These are phyloP conservation scores for Oryzaephilus surinamensis DNA, from an alignment of 1,140 invertebrate genomes.

Conservation along the genomic window DNA sequence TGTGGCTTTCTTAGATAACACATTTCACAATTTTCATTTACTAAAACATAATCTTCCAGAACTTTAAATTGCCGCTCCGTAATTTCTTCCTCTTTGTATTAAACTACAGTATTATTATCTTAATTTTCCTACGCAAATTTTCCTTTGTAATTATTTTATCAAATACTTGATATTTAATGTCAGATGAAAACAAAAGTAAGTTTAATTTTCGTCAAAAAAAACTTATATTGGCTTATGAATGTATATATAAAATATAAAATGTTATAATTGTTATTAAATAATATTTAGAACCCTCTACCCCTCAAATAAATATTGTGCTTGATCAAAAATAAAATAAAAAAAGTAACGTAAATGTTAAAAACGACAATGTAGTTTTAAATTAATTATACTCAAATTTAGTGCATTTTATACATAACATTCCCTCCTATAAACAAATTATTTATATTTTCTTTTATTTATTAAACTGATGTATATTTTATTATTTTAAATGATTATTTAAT, in stretches of 20 bases:
- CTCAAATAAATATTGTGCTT: slow-evolving; percentile 17
- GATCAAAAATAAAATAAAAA: slow-evolving; percentile 3
- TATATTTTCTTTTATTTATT: slow-evolving; percentile 8
- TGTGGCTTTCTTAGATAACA: too few relatives aligned
- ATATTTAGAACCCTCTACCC: slow-evolving; percentile 8
- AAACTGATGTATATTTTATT: slow-evolving; percentile 6
- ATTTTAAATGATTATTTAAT: slow-evolving; percentile 5
- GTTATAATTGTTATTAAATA: slow-evolving; percentile 18
- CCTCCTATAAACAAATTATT: too few relatives aligned
- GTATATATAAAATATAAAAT: slow-evolving; percentile 19
- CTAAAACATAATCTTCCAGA: too few relatives aligned
- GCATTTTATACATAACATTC: slow-evolving; percentile 13
- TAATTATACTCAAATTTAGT: slow-evolving; percentile 10
- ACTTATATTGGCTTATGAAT: slow-evolving; percentile 16
- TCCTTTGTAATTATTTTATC: too few relatives aligned
- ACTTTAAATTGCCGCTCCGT: too few relatives aligned
- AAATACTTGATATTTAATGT: too few relatives aligned
- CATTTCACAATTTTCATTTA: too few relatives aligned
- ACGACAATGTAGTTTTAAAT: slow-evolving; percentile 3
- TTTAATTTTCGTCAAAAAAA: too few relatives aligned
- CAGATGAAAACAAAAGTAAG: too few relatives aligned
- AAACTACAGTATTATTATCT: too few relatives aligned
- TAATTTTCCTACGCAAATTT: too few relatives aligned
- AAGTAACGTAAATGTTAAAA: slow-evolving; percentile 6
- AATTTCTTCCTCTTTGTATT: too few relatives aligned